Percentiles rank a stretch among this genome's conserved stretches.
These are phyloP conservation scores for Halictus ligatus DNA, from an alignment of 2,888 invertebrate genomes.

Conservation along the genomic window DNA sequence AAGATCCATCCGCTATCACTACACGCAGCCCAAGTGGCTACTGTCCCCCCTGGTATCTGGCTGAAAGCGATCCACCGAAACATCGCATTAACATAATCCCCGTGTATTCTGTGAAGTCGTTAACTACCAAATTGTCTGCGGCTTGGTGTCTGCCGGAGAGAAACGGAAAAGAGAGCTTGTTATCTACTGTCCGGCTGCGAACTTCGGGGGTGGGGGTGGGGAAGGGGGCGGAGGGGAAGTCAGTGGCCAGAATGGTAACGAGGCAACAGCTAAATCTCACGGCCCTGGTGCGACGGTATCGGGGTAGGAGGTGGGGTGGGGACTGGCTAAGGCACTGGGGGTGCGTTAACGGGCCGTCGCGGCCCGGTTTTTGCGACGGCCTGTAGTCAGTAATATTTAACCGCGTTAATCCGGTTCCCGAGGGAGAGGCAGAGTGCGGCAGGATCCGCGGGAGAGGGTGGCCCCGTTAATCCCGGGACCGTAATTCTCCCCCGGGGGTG, in stretches of 20 bases:
- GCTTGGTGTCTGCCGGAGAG: conserved; percentile 8
- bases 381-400: conserved; percentile 56
- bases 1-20: conserved; percentile 31
- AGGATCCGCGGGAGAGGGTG: background rate
- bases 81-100: conserved; percentile 73
- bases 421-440: background rate
- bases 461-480: conserved; percentile 38
- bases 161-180: background rate
- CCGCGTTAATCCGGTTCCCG: conserved; percentile 54
- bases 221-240: background rate
- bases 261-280: conserved; percentile 27
- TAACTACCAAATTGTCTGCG: conserved; percentile 55
- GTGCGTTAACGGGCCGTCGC: conserved; percentile 26
- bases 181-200: conserved; percentile 11
- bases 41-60: conserved; percentile 29
- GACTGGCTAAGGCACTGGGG: conserved; percentile 45
- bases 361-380: conserved; percentile 22
- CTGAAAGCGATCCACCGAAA: conserved; percentile 64
- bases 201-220: background rate
- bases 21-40: background rate
- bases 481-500: conserved; percentile 45
- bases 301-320: background rate
- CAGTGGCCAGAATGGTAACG: conserved; percentile 27
- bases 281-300: conserved; percentile 30
- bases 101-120: conserved; percentile 65